Evolutionary conservation across 2,888 invertebrate species (phyloP), one percentile per base, ranked within the genome.

Genomic region (Rhagonycha fulva): DNA sequence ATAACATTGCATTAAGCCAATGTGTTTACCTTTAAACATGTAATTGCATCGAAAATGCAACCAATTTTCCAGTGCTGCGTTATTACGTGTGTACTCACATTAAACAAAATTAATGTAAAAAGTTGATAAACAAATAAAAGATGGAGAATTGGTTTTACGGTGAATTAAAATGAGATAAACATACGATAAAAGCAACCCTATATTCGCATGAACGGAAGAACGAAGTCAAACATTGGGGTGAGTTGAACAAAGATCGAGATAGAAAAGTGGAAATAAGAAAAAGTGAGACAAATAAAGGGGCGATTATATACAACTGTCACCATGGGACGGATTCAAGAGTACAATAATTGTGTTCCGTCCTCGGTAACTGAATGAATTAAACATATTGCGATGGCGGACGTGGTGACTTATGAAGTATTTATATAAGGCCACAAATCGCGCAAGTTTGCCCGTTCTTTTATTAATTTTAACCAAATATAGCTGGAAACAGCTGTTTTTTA

Each of bases 251-350:
- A 60, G 69, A 32, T 63, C 30, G 28, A 1, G 28, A 63, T 32
- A 24, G 62, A 11, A 72, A 61, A 61, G 30, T 61, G 9, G 24
- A 26, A 47, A 60, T 47, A 26, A 12, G 23, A 28, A 9, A 47
- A 67, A 75, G 14, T 47, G 28, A 73, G 75, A 73, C 14, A 63
- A 72, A 63, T 19, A 32, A 63, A 14, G 68, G 71, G 76, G 78
- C 74, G 90, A 91, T 91, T 91, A 90, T 89, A 87, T 87, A 87
- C 91, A 91, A 91, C 91, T 91, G 91, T 90, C 91, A 91, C 91
- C 87, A 83, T 81, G 87, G 88, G 87, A 87, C 87, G 87, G 87
- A 87, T 88, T 87, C 87, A 84, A 85, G 85, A 87, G 83, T 87
- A 87, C 87, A 88, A 88, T 88, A 88, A 88, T 88, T 88, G 88